These are phyloP conservation scores for Ferdinandea cuprea DNA, from an alignment of 2,888 invertebrate species.

Conservation along the genomic window DNA sequence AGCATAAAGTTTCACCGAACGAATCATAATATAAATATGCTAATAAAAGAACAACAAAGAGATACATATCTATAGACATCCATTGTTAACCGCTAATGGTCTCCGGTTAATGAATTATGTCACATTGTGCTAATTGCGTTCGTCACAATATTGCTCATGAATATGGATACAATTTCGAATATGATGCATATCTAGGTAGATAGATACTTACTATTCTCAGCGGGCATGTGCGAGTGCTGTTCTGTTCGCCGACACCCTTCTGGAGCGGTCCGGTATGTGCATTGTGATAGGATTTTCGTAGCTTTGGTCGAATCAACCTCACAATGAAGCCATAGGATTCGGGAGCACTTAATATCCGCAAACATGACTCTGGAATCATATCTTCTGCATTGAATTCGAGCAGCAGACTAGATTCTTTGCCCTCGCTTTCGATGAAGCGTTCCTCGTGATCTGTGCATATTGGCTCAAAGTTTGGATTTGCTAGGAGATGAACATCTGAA, in stretches of 20 bases:
- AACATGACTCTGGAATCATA: conserved; percentile 78
- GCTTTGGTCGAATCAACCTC: conserved; percentile 81
- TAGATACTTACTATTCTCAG: conserved; percentile 81
- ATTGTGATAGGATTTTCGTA: conserved; percentile 75
- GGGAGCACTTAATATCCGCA: conserved; percentile 81
- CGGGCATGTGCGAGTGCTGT: conserved; percentile 79
- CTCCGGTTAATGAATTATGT: conserved; percentile 47
- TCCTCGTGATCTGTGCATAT: conserved; percentile 81
- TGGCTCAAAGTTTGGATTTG: conserved; percentile 81
- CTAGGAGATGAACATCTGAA: conserved; percentile 79
- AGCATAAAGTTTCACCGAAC: conserved; percentile 45
- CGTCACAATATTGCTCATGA: conserved; percentile 13
- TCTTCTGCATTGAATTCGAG: conserved; percentile 81
- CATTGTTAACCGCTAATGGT: conserved; percentile 48
- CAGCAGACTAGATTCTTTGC: conserved; percentile 82
- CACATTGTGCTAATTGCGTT: conserved; percentile 32
- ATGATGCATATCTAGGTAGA: background rate
- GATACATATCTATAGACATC: conserved; percentile 40
- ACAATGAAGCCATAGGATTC: conserved; percentile 82
- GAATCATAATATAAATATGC: conserved; percentile 38
- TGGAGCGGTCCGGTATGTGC: conserved; percentile 56
- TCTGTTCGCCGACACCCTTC: conserved; percentile 73
- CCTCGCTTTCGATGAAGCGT: conserved; percentile 81
- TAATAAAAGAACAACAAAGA: conserved; percentile 48
- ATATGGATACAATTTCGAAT: background rate